These are phyloP conservation scores for Neosilurus mollespiculum DNA, from an alignment of 2,797 vertebrate species.

Conservation along the genomic window DNA sequence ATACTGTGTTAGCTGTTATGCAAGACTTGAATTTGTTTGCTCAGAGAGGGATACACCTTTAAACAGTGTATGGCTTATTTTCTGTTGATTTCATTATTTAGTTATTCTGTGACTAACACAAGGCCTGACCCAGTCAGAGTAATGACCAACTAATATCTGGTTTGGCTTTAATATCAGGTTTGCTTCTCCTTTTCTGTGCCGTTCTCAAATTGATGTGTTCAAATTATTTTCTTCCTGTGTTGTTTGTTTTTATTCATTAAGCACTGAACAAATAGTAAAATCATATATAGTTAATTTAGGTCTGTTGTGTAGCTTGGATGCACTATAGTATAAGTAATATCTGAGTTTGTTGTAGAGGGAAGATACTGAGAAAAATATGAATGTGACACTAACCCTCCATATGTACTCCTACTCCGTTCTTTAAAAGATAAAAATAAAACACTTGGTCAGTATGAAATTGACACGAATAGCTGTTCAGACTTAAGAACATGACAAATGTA, in stretches of 20 bases:
- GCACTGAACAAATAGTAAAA: background rate
- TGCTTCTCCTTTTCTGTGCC: background rate
- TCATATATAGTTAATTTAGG: background rate
- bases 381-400: constrained; percentile 14
- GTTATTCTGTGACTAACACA: background rate
- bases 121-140: background rate
- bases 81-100: background rate
- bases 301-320: background rate
- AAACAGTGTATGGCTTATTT: background rate
- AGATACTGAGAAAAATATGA: background rate
- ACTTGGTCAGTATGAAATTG: background rate
- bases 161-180: too few species aligned
- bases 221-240: background rate
- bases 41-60: background rate
- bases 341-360: background rate
- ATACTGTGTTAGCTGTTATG: background rate
- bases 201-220: background rate
- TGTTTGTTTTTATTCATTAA: background rate
- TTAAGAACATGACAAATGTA: background rate
- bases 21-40: background rate
- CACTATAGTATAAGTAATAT: background rate
- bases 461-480: background rate
- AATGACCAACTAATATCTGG: background rate
- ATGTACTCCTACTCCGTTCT: background rate
- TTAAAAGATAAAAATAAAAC: background rate